phyloP scores from a whole-genome alignment of 2,888 invertebrate genomes.

The Limenitis camilla region DNA sequence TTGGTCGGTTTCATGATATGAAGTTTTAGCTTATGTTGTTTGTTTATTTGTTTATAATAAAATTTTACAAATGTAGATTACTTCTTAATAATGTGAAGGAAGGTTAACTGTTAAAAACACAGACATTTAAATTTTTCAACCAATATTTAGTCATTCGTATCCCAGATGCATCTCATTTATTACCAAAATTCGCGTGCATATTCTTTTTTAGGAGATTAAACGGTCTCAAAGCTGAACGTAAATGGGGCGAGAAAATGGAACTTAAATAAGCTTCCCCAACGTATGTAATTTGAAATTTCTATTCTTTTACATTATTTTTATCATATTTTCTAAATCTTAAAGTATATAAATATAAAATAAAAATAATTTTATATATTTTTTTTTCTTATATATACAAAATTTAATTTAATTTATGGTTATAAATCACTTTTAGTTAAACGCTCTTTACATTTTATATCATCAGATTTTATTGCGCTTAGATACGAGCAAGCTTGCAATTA shows the following conservation, averaged over 20 bases:
- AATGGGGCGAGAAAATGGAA: constrained; percentile 7
- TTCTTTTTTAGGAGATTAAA: constrained; percentile 19
- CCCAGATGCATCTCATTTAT: constrained; percentile 20
- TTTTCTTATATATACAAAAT: no score
- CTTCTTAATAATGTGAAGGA: no score
- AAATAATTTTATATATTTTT: no score
- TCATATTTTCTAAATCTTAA: neutral
- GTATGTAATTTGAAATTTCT: neutral
- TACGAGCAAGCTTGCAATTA: constrained; percentile 29
- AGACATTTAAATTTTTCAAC: constrained; percentile 1
- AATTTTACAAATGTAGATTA: no score
- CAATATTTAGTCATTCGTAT: neutral
- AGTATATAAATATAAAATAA: no score
- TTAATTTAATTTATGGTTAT: no score
- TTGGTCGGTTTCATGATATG: no score
- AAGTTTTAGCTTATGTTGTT: no score
- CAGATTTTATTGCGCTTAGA: constrained; percentile 24
- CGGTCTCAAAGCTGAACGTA: constrained; percentile 4
- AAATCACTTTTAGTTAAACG: constrained; percentile 4
- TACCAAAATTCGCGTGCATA: constrained; percentile 16
- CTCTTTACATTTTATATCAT: constrained; percentile 6
- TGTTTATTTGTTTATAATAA: no score
- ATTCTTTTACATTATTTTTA: neutral
- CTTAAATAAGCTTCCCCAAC: neutral
- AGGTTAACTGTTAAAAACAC: no score